Base-by-base conservation (phyloP, 2,797 vertebrate species). In the Gambusia yucatana region DNA sequence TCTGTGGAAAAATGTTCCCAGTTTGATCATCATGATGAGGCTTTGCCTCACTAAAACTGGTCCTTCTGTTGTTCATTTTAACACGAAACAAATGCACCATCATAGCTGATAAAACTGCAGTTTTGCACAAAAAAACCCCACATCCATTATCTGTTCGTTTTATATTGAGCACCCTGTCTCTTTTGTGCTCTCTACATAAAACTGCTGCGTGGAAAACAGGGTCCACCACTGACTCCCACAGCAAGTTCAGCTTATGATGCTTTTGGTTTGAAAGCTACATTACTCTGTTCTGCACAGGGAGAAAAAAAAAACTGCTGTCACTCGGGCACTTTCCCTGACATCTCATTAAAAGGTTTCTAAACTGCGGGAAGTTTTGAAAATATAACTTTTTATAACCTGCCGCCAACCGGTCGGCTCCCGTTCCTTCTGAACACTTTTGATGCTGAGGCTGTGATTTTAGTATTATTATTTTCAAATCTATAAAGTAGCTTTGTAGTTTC, bases 381-480 rank as follows among this genome's bases (percentile, higher is more conserved):
- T n/a, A 43, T 13, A 43, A 69, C 39, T 69, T 69, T 69, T 46
- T 46, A 46, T 44, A 70, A 14, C n/a, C 41, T 70, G 16, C 13
- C 11, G 0, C 5, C 16, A 70, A 69, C 39, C 0, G 11, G 22
- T 17, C 4, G 3, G 10, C 43, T 4, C 36, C 11, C 39, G 7
- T 33, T 83, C 48, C 78, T 83, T 82, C 75, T 44, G 75, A 78
- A 82, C 79, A 74, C 46, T 28, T 80, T 70, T 84, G 81, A 88
- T 82, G 72, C 75, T 73, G 73, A 88, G 85, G 85, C 75, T 77
- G 73, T 43, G 61, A 41, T 83, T 81, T 77, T 1, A 50, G 17
- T 55, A 11, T 11, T 14, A 86, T 86, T 63, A 78, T 82, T 89
- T 91, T 61, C 71, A 82, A 87, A 74, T 77, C 70, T 55, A 30